These are phyloP conservation scores for Odontophorus gujanensis DNA, from an alignment of 2,113 vertebrate species.

Conservation along the genomic window DNA sequence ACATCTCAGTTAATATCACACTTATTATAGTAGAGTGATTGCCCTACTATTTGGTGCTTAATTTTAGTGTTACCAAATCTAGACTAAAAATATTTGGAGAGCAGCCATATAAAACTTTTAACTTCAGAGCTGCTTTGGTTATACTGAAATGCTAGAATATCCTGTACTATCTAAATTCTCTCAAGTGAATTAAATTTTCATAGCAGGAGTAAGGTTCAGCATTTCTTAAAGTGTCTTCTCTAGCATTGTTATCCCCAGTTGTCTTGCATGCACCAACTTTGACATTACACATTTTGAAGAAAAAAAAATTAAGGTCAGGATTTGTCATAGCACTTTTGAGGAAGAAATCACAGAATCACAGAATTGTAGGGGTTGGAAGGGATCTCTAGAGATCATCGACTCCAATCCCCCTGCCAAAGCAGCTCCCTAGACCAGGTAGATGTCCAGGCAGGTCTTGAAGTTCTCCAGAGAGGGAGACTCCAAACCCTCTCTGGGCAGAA, in stretches of 20 bases:
- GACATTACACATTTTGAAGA: background rate
- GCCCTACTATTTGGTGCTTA: background rate
- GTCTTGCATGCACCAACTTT: background rate
- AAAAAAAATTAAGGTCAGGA: background rate
- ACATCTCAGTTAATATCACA: background rate
- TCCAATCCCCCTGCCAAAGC: too few relatives aligned
- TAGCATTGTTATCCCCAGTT: background rate
- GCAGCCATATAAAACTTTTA: background rate
- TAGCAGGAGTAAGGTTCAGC: background rate
- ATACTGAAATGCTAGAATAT: background rate
- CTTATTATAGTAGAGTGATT: background rate
- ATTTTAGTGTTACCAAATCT: background rate
- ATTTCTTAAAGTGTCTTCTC: background rate
- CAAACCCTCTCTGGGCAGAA: background rate
- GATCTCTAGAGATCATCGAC: too few relatives aligned
- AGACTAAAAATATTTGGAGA: rapidly evolving
- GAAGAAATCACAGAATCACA: background rate
- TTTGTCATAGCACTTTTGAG: background rate
- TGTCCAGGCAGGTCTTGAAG: too few relatives aligned
- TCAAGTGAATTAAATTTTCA: background rate
- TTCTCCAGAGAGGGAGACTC: too few relatives aligned
- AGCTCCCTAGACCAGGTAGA: too few relatives aligned
- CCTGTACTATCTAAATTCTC: background rate
- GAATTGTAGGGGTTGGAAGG: too few relatives aligned
- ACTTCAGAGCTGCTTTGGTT: background rate